Evolutionary conservation across 2,113 vertebrate genomes (phyloP).

Genomic region (Tychaedon coryphoeus): DNA sequence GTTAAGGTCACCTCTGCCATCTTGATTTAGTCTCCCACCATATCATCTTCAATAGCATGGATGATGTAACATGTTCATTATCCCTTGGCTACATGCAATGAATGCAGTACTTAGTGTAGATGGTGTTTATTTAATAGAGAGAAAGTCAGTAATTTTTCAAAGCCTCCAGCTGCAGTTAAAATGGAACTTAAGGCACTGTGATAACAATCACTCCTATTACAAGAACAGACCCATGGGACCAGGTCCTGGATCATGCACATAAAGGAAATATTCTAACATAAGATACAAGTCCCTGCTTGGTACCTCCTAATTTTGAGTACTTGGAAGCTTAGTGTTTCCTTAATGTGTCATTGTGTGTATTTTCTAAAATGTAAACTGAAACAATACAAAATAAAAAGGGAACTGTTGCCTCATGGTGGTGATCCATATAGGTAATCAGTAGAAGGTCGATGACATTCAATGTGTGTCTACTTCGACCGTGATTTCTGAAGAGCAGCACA

Average conservation of each 20-base stretch:
- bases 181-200: background rate
- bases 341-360: background rate
- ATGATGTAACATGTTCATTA: background rate
- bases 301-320: background rate
- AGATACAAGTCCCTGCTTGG: background rate
- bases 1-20: background rate
- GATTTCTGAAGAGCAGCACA: background rate
- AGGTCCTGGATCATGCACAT: background rate
- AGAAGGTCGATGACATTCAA: background rate
- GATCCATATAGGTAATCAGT: background rate
- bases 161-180: background rate
- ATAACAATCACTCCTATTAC: background rate
- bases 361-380: background rate
- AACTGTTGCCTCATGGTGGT: background rate
- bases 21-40: background rate
- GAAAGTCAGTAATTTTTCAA: background rate
- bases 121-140: background rate
- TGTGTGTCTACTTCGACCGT: background rate
- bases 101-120: background rate
- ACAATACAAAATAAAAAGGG: background rate
- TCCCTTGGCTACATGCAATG: background rate
- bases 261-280: background rate
- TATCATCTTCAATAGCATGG: background rate
- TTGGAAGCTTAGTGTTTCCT: background rate
- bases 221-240: background rate